These are phyloP conservation scores for Podilymbus podiceps DNA, from an alignment of 2,113 vertebrate species.

Conservation along the genomic window DNA sequence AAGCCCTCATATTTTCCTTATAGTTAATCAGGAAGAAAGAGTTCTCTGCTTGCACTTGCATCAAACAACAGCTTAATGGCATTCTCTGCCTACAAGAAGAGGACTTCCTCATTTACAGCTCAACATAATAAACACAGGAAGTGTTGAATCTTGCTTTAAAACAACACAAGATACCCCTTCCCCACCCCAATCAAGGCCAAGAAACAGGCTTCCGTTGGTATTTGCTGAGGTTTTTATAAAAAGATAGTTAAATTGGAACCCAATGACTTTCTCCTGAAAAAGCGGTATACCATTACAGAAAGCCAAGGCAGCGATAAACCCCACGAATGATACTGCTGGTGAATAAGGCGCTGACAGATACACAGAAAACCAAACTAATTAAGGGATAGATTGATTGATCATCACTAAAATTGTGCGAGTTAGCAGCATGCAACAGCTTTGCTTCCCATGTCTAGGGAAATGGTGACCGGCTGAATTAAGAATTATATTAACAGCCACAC, in stretches of 20 bases:
- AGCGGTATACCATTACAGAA: not conserved
- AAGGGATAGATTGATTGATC: not conserved
- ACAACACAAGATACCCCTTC: not conserved
- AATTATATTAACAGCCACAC: not conserved
- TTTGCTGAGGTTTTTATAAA: not conserved
- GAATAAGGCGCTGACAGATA: not conserved
- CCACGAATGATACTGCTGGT: not conserved
- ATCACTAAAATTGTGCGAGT: not conserved
- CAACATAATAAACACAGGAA: not conserved
- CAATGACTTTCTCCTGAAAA: not conserved
- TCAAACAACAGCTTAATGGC: not conserved
- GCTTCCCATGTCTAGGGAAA: not conserved
- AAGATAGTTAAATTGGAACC: not conserved
- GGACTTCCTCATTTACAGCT: constrained; percentile 32
- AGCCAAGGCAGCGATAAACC: not conserved
- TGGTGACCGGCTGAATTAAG: not conserved
- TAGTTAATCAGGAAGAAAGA: not conserved
- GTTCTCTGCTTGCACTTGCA: not conserved
- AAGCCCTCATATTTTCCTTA: not conserved
- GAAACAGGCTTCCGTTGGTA: not conserved
- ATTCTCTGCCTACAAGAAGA: not conserved
- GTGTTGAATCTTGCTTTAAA: constrained; percentile 18
- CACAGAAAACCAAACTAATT: not conserved
- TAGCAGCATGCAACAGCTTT: not conserved
- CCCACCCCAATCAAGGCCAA: not conserved